Conservation (phyloP, 2,888 invertebrate species). For the Leptothorax acervorum region DNA sequence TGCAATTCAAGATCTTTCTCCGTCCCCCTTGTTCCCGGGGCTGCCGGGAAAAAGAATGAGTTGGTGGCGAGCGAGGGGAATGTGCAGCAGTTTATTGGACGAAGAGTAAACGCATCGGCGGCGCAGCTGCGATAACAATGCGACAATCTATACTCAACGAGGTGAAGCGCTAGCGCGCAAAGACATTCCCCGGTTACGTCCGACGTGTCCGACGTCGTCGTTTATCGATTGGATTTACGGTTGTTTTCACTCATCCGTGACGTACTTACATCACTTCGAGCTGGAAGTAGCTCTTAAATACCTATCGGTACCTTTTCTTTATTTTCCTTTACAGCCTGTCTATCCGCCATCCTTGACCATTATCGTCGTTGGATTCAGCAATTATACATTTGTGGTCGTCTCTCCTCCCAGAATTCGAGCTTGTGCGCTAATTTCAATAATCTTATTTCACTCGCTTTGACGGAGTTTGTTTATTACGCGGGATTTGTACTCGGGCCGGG, state of each 20-base stretch:
- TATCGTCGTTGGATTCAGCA: background rate
- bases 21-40: conserved; percentile 50
- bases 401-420: background rate
- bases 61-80: background rate
- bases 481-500: background rate
- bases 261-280: background rate
- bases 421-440: conserved; percentile 17
- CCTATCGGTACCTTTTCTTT: background rate
- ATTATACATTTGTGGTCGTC: conserved; percentile 26
- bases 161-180: conserved; percentile 59
- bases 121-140: conserved; percentile 65
- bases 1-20: conserved; percentile 69
- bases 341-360: background rate
- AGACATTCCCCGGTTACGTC: conserved; percentile 52
- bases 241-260: background rate
- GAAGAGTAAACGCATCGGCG: conserved; percentile 38
- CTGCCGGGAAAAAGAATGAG: conserved; percentile 57
- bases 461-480: conserved; percentile 6
- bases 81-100: conserved; percentile 55
- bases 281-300: background rate
- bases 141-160: conserved; percentile 63
- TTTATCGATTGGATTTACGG: conserved; percentile 52
- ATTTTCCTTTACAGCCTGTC: background rate
- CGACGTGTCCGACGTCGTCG: conserved; percentile 18
- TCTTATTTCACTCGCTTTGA: conserved; percentile 30